Base-by-base conservation (phyloP, 2,797 vertebrate genomes). In the Gallinago stenura region DNA sequence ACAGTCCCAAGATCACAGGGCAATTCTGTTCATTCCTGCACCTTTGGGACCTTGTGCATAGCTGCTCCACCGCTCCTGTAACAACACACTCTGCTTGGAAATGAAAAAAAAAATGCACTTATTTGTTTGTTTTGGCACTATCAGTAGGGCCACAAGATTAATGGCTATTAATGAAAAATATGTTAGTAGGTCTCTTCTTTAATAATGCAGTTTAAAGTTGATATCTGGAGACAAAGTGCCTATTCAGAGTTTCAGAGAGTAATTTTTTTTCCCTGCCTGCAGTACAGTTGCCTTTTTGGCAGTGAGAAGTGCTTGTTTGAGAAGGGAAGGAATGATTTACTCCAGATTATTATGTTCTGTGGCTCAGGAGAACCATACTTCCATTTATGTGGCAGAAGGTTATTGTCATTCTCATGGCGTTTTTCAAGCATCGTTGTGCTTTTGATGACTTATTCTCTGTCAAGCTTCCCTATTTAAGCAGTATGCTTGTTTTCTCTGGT, bases 101-200 rank as follows among this genome's bases (percentile, higher is more conserved):
- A 91, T 77, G 33, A 79, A 70, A 68, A 57, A 35, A n/a, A 78
- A 96, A 82, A 77, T 11, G 39, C 11, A 35, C 11, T 53, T 83
- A 35, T 70, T 90, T 95, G 37, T 69, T 96, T 96, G 41, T 71
- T 94, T 96, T 96, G 77, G 54, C 69, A 82, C 61, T 72, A 28
- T 33, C 35, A 81, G 30, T 37, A 75, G n/a, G 33, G 48, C 50
- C 33, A 65, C 10, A 57, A 78, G 41, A 76, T 75, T 82, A 73
- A 78, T 11, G 21, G 28, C 20, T 43, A 33, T 91, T 90, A 92
- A 89, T 89, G 80, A 69, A 76, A 91, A 92, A 91, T 17, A 57
- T 57, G 17, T 84, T 83, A 92, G n/a, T 37, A 73, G n/a, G 71
- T 48, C 25, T 92, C 35, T 88, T 85, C 78, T 91, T 87, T 82